Percentiles rank a stretch among this genome's conserved stretches.
Conservation (phyloP, 2,888 invertebrate genomes). For the Sceliomorpha sp. region DNA sequence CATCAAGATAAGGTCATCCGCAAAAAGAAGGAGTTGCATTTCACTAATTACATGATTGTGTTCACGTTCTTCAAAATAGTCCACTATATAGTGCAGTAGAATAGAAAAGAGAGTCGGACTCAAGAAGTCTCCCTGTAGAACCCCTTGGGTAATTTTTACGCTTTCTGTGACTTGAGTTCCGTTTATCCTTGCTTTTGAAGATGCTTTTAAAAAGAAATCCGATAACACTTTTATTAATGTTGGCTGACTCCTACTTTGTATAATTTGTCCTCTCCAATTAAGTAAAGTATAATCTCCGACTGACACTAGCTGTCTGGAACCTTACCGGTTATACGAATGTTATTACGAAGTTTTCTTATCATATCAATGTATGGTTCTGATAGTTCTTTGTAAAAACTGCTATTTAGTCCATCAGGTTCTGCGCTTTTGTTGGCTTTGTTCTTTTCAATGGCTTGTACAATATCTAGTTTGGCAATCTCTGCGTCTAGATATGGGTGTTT, state of each 20-base stretch:
- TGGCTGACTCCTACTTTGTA: constrained; percentile 4
- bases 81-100: constrained; percentile 2
- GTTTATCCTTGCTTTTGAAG: not conserved
- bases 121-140: constrained; percentile 4
- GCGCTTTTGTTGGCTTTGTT: constrained; percentile 11
- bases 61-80: no score
- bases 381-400: constrained; percentile 19
- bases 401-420: constrained; percentile 16
- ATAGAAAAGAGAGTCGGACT: constrained; percentile 9
- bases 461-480: constrained; percentile 4
- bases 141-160: not conserved
- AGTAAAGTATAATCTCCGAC: not conserved
- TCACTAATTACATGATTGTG: constrained; percentile 1
- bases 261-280: not conserved
- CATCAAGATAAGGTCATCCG: constrained; percentile 28
- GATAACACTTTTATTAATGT: not conserved
- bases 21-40: constrained; percentile 20
- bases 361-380: constrained; percentile 1
- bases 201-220: constrained; percentile 1
- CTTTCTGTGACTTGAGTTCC: not conserved
- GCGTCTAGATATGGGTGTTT: constrained; percentile 10
- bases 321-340: not conserved
- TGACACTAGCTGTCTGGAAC: constrained; percentile 18
- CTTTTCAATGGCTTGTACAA: constrained; percentile 1
- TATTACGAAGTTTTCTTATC: constrained; percentile 4